Evolutionary conservation across 2,888 invertebrate species (phyloP).

Genomic region (Ctena decussata): DNA sequence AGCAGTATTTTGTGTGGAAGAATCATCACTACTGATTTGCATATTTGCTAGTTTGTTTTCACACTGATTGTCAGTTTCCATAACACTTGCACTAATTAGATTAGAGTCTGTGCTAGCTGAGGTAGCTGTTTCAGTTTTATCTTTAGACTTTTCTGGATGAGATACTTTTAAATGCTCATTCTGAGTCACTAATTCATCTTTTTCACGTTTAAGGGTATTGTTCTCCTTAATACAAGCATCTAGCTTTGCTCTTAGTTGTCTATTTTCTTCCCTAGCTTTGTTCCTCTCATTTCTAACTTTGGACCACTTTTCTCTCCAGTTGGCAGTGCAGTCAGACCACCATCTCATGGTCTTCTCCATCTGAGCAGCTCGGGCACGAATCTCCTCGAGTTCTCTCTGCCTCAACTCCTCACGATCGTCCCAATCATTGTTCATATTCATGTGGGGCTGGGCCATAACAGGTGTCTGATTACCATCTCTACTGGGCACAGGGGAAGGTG

Average conservation of each 20-base stretch:
- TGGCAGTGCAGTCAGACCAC: slow-evolving; percentile 99
- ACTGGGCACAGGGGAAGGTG: slow-evolving; percentile 70
- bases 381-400: slow-evolving; percentile 96
- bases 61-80: slow-evolving; percentile 25
- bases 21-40: not conserved
- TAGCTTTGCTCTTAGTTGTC: slow-evolving; percentile 93
- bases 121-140: slow-evolving; percentile 19
- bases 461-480: slow-evolving; percentile 70
- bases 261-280: slow-evolving; percentile 96
- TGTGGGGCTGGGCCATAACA: slow-evolving; percentile 63
- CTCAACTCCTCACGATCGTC: slow-evolving; percentile 89
- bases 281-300: slow-evolving; percentile 96
- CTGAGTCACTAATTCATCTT: slow-evolving; percentile 92
- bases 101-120: slow-evolving; percentile 32
- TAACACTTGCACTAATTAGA: slow-evolving; percentile 15
- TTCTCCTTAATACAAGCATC: slow-evolving; percentile 89
- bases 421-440: slow-evolving; percentile 82
- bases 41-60: not conserved
- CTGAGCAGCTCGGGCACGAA: slow-evolving; percentile 96
- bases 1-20: not conserved
- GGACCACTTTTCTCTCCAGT: slow-evolving; percentile 98
- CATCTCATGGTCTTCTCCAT: slow-evolving; percentile 99
- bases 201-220: slow-evolving; percentile 92
- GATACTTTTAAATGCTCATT: slow-evolving; percentile 85
- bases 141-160: not conserved